Evolutionary conservation across 2,113 vertebrate species (phyloP).

Genomic region (Agapornis roseicollis): DNA sequence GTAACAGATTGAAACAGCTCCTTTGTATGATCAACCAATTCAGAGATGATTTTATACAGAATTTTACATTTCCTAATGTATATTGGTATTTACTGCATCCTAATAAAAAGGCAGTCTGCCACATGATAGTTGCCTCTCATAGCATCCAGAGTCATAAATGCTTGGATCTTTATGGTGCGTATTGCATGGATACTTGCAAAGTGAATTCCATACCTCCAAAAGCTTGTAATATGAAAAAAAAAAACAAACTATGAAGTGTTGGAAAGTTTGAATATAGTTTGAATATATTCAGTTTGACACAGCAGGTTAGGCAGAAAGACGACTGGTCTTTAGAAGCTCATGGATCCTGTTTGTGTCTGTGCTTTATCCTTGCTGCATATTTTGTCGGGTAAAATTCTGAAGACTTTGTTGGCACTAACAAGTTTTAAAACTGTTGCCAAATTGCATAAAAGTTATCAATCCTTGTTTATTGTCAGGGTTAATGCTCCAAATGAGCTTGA

Average conservation of each 20-base stretch:
- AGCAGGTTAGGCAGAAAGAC: background rate
- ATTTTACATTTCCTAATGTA: background rate
- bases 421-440: background rate
- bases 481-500: background rate
- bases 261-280: background rate
- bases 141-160: background rate
- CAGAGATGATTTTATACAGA: background rate
- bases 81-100: background rate
- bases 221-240: background rate
- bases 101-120: background rate
- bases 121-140: background rate
- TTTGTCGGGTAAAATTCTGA: background rate
- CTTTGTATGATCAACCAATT: background rate
- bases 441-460: slow-evolving; percentile 4
- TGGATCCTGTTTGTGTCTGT: background rate
- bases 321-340: background rate
- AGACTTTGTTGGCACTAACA: background rate
- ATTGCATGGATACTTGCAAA: background rate
- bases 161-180: background rate
- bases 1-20: background rate
- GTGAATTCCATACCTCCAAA: background rate
- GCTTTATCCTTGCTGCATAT: background rate
- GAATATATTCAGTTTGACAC: background rate
- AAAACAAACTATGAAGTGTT: accelerated
- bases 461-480: background rate